phyloP scores from a whole-genome alignment of 2,888 invertebrate genomes.

The Cecidostiba fungosa region DNA sequence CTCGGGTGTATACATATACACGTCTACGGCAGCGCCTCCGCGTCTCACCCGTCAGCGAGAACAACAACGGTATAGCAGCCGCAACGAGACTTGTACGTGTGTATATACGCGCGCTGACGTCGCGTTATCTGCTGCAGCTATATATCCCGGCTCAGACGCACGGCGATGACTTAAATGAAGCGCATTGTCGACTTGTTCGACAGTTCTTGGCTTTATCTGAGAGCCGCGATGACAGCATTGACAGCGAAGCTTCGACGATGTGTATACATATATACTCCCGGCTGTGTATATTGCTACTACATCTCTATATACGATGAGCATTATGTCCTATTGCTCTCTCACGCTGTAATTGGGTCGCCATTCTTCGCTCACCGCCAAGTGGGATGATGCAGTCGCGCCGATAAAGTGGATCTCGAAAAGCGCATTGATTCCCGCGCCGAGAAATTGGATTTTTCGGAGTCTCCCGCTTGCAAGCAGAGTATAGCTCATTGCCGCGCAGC shows the following conservation, averaged over 20 bases:
- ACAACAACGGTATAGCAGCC: neutral
- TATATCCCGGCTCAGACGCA: neutral
- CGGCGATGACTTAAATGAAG: neutral
- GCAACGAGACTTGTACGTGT: neutral
- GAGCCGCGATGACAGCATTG: neutral
- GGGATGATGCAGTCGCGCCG: too few species aligned
- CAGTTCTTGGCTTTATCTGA: neutral
- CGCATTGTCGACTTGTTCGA: constrained; percentile 17
- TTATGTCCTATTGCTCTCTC: neutral
- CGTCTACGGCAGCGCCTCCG: neutral
- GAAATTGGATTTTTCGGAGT: neutral
- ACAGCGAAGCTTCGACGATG: neutral
- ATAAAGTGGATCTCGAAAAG: neutral
- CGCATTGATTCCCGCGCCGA: neutral
- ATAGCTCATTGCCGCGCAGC: too few species aligned
- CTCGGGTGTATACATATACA: neutral
- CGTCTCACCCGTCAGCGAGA: constrained; percentile 9
- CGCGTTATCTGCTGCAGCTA: neutral
- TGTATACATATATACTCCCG: neutral
- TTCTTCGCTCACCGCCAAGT: neutral
- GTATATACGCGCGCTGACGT: neutral
- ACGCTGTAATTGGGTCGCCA: neutral
- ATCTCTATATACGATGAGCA: neutral
- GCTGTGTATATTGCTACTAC: too few species aligned
- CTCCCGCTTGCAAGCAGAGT: too few species aligned